Conservation (phyloP, 2,113 vertebrate genomes). For the Kryptolebias marmoratus region DNA sequence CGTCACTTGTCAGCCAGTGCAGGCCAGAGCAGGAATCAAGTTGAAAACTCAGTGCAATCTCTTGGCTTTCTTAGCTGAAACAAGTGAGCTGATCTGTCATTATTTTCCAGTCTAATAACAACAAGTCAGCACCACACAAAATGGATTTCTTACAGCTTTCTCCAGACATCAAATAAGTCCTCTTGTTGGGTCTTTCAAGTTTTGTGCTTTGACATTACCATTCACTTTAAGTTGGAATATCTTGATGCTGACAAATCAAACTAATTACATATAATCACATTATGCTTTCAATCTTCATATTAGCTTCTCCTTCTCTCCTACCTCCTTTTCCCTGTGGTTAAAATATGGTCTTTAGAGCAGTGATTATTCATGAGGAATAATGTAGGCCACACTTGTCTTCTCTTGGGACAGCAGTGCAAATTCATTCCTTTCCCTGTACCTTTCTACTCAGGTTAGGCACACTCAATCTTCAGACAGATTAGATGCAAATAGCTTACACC, state of each 20-base stretch:
- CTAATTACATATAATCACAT: constrained; percentile 7
- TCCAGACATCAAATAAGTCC: constrained; percentile 4
- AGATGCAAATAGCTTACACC: constrained; percentile 18
- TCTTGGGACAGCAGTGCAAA: constrained; percentile 32
- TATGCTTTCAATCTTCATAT: constrained; percentile 16
- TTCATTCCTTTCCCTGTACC: constrained; percentile 38
- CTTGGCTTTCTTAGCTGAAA: neutral
- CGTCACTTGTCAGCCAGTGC: neutral
- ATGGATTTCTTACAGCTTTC: neutral
- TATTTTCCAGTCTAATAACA: neutral
- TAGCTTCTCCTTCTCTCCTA: constrained; percentile 1
- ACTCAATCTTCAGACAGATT: neutral
- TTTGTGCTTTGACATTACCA: constrained; percentile 2
- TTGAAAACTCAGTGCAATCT: neutral
- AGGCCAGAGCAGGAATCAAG: neutral
- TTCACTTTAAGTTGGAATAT: neutral
- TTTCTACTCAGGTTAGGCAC: constrained; percentile 14
- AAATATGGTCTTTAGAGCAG: constrained; percentile 49
- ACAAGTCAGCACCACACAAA: neutral
- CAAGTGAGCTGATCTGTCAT: neutral
- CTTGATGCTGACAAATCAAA: constrained; percentile 22
- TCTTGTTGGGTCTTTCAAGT: neutral
- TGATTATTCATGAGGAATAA: constrained; percentile 59
- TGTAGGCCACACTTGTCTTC: constrained; percentile 40
- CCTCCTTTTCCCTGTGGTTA: constrained; percentile 28